Evolutionary conservation across 2,888 invertebrate species (phyloP).

Genomic region (Phytoseiulus persimilis): DNA sequence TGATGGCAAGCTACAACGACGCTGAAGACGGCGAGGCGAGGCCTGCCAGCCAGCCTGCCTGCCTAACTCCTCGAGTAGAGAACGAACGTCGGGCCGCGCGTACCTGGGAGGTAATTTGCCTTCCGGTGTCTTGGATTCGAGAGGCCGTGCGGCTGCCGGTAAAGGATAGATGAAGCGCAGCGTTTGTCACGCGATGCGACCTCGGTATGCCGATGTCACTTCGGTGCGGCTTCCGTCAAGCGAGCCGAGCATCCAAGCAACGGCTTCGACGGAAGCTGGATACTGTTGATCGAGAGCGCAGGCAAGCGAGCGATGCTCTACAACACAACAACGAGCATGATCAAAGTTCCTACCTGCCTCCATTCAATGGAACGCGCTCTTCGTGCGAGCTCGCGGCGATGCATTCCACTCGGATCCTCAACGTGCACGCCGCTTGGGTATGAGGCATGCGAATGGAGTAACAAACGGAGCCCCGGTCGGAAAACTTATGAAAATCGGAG

Average conservation of each 20-base stretch:
- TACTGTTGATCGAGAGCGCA: not conserved
- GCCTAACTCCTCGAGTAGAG: not conserved
- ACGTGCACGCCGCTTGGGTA: not conserved
- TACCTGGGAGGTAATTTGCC: not conserved
- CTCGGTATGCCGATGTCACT: not conserved
- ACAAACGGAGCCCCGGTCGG: no score
- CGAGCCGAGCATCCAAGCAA: not conserved
- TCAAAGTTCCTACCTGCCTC: not conserved
- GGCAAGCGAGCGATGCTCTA: not conserved
- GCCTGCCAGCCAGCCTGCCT: no score
- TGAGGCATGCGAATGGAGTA: no score
- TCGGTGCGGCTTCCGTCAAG: not conserved
- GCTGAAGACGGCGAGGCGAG: no score
- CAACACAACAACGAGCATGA: not conserved
- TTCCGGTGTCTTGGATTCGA: not conserved
- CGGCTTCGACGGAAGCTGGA: not conserved
- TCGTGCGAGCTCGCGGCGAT: not conserved
- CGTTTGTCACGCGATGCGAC: not conserved
- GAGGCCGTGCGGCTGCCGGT: not conserved
- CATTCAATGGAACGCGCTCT: not conserved
- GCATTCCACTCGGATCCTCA: not conserved
- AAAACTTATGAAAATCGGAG: no score
- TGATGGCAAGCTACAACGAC: not conserved
- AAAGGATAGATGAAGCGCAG: not conserved
- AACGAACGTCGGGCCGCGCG: not conserved